Base-by-base conservation (phyloP, 2,797 vertebrate genomes). In the Leptodactylus fallax region DNA sequence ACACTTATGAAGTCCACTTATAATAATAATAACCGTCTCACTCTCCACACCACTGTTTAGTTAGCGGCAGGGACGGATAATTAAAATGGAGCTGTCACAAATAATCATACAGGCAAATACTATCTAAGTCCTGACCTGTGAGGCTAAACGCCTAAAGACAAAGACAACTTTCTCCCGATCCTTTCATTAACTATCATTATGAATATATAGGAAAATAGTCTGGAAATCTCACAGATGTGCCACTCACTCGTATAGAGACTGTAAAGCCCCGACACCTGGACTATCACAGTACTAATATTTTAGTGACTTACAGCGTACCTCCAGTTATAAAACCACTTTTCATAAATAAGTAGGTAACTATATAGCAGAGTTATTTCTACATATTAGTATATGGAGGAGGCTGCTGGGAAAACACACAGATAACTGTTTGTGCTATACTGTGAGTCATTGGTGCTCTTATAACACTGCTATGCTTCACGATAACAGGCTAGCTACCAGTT, bases 1-100 rank as follows among this genome's bases (percentile, higher is more conserved):
- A 76, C 71, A 72, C 36, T 72, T 72, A 72, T 72, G 71, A 72
- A 72, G 71, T 49, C 45, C 71, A 72, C 47, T 72, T 36, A 47
- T 69, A n/a, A 69, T 69, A 27, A 13, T 69, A 69, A 69, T 69
- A 69, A 27, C 65, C 65, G 16, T 14, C 27, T 45, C 69, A 1
- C 69, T 47, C 14, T 72, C 17, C 25, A 16, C 67, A 2, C 25
- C 25, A 16, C 6, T 13, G 23, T 65, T 65, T 71, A 12, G 61
- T 63, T 63, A n/a, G 21, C 61, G 3, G 61, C 21, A 23, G 8
- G n/a, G 27, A 45, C 11, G 71, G 16, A 71, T 71, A 47, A 72
- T 72, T 72, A 72, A 72, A 72, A 47, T 11, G 71, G 36, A 21
- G 13, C 71, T 11, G 36, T 72, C 45, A 21, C 7, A 47, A 49